Base-by-base conservation (phyloP, 2,888 invertebrate genomes). In the Lasioglossum pauxillum region DNA sequence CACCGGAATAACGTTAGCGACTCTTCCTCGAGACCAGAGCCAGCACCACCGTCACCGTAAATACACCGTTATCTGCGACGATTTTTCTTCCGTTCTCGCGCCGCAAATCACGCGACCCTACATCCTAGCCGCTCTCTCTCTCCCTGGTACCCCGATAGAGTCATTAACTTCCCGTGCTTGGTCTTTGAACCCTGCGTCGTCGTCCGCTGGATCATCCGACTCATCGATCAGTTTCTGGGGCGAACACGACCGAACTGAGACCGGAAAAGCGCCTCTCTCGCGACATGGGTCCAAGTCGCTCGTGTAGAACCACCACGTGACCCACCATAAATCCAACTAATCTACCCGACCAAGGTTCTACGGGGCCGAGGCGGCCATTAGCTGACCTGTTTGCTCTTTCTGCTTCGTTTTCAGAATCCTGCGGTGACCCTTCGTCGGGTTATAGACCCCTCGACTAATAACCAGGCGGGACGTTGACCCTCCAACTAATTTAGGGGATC, bases 41-140 rank as follows among this genome's bases (percentile, higher is more conserved):
- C 69, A n/a, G 49, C 14, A 10, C 23, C 23, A 41, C 64, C 35
- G 57, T 38, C 57, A 67, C 67, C 82, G 83, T 83, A 83, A 80
- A 80, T 83, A 85, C 88, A n/a, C 31, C 76, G 76, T 79, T 86
- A 86, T 86, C 86, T 73, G 73, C 71, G 78, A 81, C 81, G 72
- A 82, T 82, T 86, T 85, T 86, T 86, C 86, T 77, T 80, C 76
- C 79, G 73, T 80, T 75, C 69, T 77, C 76, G 57, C 80, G 49
- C 71, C 23, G 27, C 85, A 78, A 86, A 78, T 86, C 86, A 82
- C 75, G n/a, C 46, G 12, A 16, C 46, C 60, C 53, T 53, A 60
- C 0, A 27, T 60, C 60, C 19, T 49, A 49, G 49, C 5, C 49
- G 7, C 49, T 19, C 7, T 49, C 49, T 53, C 53, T 23, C 23